These are phyloP conservation scores for Hirundichthys speculiger DNA, from an alignment of 2,113 vertebrate species.

Conservation along the genomic window DNA sequence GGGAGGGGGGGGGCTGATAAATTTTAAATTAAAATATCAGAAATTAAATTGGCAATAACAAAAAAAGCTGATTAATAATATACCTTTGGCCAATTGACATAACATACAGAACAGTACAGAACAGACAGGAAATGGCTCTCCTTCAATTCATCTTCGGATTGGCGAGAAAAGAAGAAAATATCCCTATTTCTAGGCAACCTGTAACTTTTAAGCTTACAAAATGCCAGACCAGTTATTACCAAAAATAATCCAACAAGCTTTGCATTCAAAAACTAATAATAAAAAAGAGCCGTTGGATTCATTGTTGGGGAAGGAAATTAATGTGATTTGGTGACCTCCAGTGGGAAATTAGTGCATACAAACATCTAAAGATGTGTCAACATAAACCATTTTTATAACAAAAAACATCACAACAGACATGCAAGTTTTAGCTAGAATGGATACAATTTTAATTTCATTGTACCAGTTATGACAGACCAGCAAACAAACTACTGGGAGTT, in stretches of 20 bases:
- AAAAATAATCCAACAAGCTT: background rate
- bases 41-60: no score
- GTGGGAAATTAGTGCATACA: slow-evolving; percentile 60
- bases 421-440: background rate
- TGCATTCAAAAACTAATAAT: slow-evolving; percentile 3
- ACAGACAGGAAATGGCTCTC: slow-evolving; percentile 18
- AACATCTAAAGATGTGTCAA: slow-evolving; percentile 13
- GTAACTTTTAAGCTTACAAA: slow-evolving; percentile 20
- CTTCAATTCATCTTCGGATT: slow-evolving; percentile 7
- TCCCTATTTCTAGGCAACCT: background rate
- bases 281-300: slow-evolving; percentile 11
- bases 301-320: slow-evolving; percentile 11
- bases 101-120: slow-evolving; percentile 29
- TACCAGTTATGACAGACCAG: no score
- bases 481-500: no score
- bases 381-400: background rate
- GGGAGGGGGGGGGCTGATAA: no score
- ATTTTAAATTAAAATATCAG: no score
- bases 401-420: background rate
- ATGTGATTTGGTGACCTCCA: slow-evolving; percentile 74
- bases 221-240: background rate
- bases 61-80: no score
- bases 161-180: background rate
- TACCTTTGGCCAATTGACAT: slow-evolving; percentile 2
- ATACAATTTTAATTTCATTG: background rate